Base-by-base conservation (phyloP, 2,113 vertebrate genomes). In the Strix uralensis region DNA sequence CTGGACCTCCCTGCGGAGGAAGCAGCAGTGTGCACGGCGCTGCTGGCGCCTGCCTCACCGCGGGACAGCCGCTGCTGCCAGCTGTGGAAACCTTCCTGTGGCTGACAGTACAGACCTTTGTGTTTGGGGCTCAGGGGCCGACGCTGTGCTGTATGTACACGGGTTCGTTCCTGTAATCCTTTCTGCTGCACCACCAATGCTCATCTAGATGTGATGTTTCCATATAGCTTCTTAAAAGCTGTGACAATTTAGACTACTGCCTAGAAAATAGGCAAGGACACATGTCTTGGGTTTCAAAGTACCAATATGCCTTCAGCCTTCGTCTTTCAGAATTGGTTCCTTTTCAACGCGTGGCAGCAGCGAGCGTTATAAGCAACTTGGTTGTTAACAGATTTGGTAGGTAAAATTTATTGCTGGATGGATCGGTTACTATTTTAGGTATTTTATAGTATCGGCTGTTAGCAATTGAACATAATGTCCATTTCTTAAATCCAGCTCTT, bases 131-230 rank as follows among this genome's bases (percentile, higher is more conserved):
- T 74, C 23, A 1, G 40, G 5, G 32, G 7, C 67, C 10, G 1
- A 21, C 1, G 4, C 54, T 44, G 63, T 5, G 4, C 12, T 20
- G 34, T 40, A 6, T 0, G 0, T 20, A 20, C 7, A 44, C 0
- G 1, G 16, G 34, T 57, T 81, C 6, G 29, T 11, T 52, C 18
- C 62, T 3, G 3, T 29, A 42, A 3, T 67, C 54, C 61, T 75
- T 75, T 66, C 85, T 88, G 78, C 74, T 7, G 0, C 59, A 13
- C 46, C 58, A 8, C 38, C 15, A 2, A 0, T 5, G 4, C 30
- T 73, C 46, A 18, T 16, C 51, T 47, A 15, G 34, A 6, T 13
- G 1, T 1, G 46, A 13, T 11, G 0, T 20, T 67, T 84, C 47
- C 18, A 2, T 7, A 2, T 0, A 46, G 42, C 69, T 82, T 25